Evolutionary conservation across 2,113 vertebrate species (phyloP), one percentile per base, ranked within the genome.

Genomic region (Cephalopholis sonnerati): DNA sequence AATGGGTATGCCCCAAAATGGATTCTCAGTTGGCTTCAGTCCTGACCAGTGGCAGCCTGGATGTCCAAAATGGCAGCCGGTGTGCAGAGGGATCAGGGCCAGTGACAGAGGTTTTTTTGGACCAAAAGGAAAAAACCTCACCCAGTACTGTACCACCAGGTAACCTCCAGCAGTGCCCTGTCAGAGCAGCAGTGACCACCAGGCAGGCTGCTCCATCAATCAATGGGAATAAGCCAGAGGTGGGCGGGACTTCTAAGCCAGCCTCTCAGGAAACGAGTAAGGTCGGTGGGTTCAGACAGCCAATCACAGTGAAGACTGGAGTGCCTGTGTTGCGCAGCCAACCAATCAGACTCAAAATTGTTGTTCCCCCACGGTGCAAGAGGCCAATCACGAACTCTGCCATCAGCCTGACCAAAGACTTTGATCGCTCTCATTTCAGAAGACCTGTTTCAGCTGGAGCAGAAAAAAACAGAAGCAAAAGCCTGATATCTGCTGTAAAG

Each of bases 1-100:
- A 89, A 90, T 89, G 90, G 90, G 85, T 89, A 90, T 94, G 92
- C 90, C 90, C 85, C 90, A 94, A 94, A 94, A 95, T 95, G 93
- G 93, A 94, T 89, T 93, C 92, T 88, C 93, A 93, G 87, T 86
- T 92, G 92, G 93, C 90, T 86, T 87, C 90, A 92, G 91, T 94
- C 93, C 92, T 93, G 91, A 91, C 92, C 90, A 93, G 89, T 89
- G 88, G 90, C 90, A 93, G 91, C 88, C 81, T 89, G 88, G 84
- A 92, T 90, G 86, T 89, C 88, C 89, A 92, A 93, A 92, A 93
- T 92, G 91, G 90, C 91, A 86, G 86, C 91, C 87, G 55, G 75
- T 74, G 77, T 84, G 79, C 88, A 91, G 88, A 86, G 66, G 87
- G 69, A 79, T 86, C 88, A 79, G 87, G 74, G 79, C 74, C 79